Conservation (phyloP, 30 jellyfish, hydroid and myxozoan genomes). For the Pelagia noctiluca region DNA sequence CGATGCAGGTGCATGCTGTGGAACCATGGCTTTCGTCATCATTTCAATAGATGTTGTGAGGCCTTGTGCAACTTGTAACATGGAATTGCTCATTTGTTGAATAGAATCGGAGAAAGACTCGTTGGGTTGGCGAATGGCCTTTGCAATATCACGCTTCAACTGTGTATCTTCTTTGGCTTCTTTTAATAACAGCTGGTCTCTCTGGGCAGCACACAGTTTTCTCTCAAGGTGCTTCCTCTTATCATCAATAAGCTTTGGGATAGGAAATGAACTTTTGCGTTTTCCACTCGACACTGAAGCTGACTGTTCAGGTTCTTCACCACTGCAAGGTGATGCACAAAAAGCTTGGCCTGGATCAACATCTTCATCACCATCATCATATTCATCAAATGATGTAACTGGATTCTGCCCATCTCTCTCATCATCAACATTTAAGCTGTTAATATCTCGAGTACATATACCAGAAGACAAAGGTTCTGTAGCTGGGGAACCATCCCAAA, state of each 20-base stretch:
- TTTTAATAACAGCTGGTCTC: conserved; percentile 33
- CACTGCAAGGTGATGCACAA: conserved; percentile 6
- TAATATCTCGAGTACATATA: conserved; percentile 10
- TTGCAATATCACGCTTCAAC: conserved; percentile 45
- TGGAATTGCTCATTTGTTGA: conserved; percentile 47
- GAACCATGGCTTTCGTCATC: conserved; percentile 41
- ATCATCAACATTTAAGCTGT: conserved; percentile 10
- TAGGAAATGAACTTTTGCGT: conserved; percentile 39
- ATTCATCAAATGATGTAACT: background rate
- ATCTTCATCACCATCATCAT: conserved; percentile 14
- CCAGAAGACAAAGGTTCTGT: conserved; percentile 37
- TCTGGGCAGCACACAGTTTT: conserved; percentile 49
- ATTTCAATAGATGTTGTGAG: conserved; percentile 53
- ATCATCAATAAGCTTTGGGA: conserved; percentile 60
- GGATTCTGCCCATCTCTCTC: conserved; percentile 19
- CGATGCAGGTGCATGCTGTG: background rate
- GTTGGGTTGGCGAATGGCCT: conserved; percentile 51
- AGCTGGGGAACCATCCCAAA: conserved; percentile 69
- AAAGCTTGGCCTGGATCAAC: background rate
- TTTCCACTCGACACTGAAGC: conserved; percentile 14
- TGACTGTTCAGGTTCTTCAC: conserved; percentile 5
- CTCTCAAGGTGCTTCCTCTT: conserved; percentile 60
- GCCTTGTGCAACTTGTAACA: conserved; percentile 50
- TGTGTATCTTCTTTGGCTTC: conserved; percentile 49
- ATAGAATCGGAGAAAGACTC: conserved; percentile 35